A percentile compares a stretch with the other conserved stretches of the same genome.
phyloP scores from a whole-genome alignment of 2,113 vertebrate species.

The Dendrocopos noguchii region DNA sequence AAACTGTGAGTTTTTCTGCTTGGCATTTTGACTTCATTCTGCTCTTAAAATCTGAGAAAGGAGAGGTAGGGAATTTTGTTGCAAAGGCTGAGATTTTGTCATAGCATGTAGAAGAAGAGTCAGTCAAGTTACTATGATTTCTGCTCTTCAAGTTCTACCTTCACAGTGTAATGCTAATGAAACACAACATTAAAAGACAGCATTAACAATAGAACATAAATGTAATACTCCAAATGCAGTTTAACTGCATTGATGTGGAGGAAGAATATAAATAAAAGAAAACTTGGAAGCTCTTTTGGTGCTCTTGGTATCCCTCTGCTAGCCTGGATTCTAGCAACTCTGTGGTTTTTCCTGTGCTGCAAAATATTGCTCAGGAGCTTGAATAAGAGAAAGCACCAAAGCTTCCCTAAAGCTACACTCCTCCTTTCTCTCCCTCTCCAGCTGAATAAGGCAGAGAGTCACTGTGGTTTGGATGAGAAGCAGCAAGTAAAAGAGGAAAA shows the following conservation, averaged over 20 bases:
- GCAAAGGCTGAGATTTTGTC: not conserved
- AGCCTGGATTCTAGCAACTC: not conserved
- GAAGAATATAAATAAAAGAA: not conserved
- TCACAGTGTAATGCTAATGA: not conserved
- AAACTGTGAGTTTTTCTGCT: not conserved
- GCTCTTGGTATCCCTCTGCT: not conserved
- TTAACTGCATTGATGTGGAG: not conserved
- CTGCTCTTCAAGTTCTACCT: not conserved
- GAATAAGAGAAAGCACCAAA: not conserved
- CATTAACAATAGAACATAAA: not conserved
- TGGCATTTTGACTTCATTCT: not conserved
- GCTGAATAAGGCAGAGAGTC: not conserved
- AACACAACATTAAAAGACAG: not conserved
- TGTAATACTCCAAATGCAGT: not conserved
- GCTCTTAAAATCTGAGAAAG: not conserved
- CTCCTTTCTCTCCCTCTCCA: not conserved
- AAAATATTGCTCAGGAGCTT: not conserved
- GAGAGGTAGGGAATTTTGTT: not conserved
- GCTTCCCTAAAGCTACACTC: not conserved
- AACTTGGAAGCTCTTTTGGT: accelerated
- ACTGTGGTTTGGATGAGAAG: not conserved
- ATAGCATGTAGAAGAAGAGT: not conserved
- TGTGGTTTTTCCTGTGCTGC: not conserved
- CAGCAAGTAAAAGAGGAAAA: not conserved
- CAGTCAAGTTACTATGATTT: not conserved